Percentiles rank a stretch among this genome's conserved stretches.
These are phyloP conservation scores for Nysson spinosus DNA, from an alignment of 2,888 invertebrate genomes.

Conservation along the genomic window DNA sequence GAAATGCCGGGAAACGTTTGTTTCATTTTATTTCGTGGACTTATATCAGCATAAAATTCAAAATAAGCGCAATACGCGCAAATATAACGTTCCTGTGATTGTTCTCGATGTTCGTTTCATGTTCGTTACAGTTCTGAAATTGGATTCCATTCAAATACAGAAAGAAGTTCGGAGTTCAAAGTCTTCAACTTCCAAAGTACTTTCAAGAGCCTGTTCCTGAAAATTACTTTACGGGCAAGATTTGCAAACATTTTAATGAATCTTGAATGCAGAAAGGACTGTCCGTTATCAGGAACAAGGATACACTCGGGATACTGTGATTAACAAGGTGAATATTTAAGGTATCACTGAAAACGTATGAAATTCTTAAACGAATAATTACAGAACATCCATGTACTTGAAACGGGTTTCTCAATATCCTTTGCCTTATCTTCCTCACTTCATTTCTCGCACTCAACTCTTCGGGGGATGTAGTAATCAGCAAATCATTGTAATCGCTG, in stretches of 20 bases:
- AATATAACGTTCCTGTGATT: no score
- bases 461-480: neutral
- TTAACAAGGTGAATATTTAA: no score
- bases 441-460: constrained; percentile 2
- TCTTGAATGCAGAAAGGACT: constrained; percentile 1
- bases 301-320: no score
- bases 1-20: no score
- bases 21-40: no score
- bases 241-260: constrained; percentile 15
- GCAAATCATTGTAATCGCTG: constrained; percentile 14
- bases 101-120: no score
- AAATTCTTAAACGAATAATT: neutral
- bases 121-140: no score
- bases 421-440: constrained; percentile 15
- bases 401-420: constrained; percentile 21
- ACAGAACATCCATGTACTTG: no score
- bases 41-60: no score
- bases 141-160: neutral
- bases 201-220: constrained; percentile 32
- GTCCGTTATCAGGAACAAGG: neutral
- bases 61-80: no score
- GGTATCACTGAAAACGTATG: no score
- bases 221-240: constrained; percentile 24
- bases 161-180: neutral
- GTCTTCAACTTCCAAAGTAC: constrained; percentile 8